Evolutionary conservation across 2,888 invertebrate species (phyloP).

Genomic region (Thymelicus acteon): DNA sequence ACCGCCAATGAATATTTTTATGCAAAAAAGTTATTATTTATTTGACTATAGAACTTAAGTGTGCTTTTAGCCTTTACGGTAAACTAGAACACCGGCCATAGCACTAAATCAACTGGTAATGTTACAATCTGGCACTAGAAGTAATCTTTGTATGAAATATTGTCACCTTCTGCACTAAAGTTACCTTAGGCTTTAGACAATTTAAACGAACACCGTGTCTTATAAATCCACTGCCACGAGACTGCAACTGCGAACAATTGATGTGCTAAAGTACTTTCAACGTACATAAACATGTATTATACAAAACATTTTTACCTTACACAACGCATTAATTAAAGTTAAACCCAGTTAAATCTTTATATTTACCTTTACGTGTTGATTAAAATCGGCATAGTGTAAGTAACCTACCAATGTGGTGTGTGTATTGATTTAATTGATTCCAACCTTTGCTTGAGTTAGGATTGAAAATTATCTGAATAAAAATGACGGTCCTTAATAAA

Average conservation of each 20-base stretch:
- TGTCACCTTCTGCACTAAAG: constrained; percentile 1
- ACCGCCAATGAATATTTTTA: background rate
- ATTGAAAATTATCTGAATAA: no score
- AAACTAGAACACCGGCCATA: constrained; percentile 5
- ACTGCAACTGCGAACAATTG: background rate
- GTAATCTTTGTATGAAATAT: constrained; percentile 22
- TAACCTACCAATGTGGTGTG: no score
- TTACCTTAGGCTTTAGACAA: constrained; percentile 17
- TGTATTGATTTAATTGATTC: no score
- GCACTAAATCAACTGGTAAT: constrained; percentile 16
- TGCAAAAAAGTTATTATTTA: background rate
- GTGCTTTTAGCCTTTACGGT: background rate
- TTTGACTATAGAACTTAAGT: background rate
- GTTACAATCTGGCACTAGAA: constrained; percentile 8
- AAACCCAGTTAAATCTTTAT: no score
- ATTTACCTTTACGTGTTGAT: no score
- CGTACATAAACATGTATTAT: background rate
- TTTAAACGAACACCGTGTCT: constrained; percentile 11
- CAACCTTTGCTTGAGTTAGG: no score
- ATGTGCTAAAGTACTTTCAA: background rate
- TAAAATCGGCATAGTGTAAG: no score
- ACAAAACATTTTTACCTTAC: background rate
- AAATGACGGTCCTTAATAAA: no score
- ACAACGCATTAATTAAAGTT: background rate
- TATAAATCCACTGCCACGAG: constrained; percentile 4